Percentiles rank a stretch among this genome's conserved stretches.
These are phyloP conservation scores for human (Homo sapiens) DNA, from an alignment of 2,113 vertebrate genomes.

Conservation along the genomic window GRCh38 chr2:197934001-197934500, in stretches of 20 bases:
- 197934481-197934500: neutral
- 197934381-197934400: neutral
- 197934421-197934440: neutral
- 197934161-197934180: neutral
- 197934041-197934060: neutral
- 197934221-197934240: neutral
- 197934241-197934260: slow-evolving; percentile 31
- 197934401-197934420: neutral
- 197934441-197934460: neutral
- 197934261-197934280: neutral
- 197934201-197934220: neutral
- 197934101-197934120: slow-evolving; percentile 20
- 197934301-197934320: neutral
- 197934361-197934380: neutral
- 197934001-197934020: neutral
- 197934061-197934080: slow-evolving; percentile 27
- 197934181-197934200: neutral
- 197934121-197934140: neutral
- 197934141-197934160: slow-evolving; percentile 10
- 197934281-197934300: neutral
- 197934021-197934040: slow-evolving; percentile 9
- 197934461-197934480: neutral
- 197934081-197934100: slow-evolving; percentile 25
- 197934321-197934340: neutral
- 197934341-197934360: neutral